Conservation (phyloP, 2,888 invertebrate species). For the Trissolcus brochymenae region DNA sequence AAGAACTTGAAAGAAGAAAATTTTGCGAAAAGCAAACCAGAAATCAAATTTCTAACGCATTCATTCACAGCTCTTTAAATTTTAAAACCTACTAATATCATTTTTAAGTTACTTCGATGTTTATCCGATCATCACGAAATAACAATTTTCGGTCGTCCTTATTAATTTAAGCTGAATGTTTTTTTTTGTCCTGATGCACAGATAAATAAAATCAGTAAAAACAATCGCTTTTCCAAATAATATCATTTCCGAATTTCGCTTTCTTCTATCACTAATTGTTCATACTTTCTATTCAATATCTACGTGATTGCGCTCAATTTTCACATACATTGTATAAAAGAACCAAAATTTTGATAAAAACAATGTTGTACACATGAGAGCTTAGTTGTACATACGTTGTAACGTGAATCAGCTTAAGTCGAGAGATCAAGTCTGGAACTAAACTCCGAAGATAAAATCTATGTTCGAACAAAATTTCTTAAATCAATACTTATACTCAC, state of each 20-base stretch:
- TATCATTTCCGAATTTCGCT: not conserved
- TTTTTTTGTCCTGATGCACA: not conserved
- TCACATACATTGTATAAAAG: constrained; percentile 38
- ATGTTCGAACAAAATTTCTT: constrained; percentile 17
- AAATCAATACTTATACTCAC: constrained; percentile 17
- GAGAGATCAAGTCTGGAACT: too few relatives aligned
- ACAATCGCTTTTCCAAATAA: not conserved
- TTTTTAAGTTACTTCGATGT: not conserved
- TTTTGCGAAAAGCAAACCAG: not conserved
- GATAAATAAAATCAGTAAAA: not conserved
- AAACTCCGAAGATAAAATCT: too few relatives aligned
- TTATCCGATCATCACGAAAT: not conserved
- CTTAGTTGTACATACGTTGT: too few relatives aligned
- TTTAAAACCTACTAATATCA: constrained; percentile 4
- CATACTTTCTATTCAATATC: constrained; percentile 24
- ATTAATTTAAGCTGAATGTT: not conserved
- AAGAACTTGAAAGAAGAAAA: not conserved
- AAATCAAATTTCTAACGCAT: constrained; percentile 3
- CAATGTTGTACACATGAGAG: too few relatives aligned
- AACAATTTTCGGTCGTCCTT: not conserved
- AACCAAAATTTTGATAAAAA: not conserved
- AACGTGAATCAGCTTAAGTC: too few relatives aligned
- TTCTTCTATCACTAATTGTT: constrained; percentile 21
- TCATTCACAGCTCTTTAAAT: constrained; percentile 8
- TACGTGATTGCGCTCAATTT: constrained; percentile 23